Evolutionary conservation across 2,113 vertebrate species (phyloP).

Genomic region (Festucalex cinctus): DNA sequence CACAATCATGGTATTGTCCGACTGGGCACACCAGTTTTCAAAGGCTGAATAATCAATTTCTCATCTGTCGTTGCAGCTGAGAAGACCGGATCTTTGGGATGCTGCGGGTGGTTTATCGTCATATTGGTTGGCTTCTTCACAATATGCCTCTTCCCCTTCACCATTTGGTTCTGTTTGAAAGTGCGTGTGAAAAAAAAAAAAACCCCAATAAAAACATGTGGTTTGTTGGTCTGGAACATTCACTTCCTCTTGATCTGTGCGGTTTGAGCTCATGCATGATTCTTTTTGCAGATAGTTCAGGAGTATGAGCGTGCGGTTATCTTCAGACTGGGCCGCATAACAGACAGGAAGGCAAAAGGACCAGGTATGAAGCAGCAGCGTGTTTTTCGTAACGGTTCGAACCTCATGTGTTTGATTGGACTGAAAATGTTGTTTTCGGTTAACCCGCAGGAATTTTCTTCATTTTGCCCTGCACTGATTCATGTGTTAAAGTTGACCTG

Average conservation of each 20-base stretch:
- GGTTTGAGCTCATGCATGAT: neutral
- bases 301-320: constrained; percentile 88
- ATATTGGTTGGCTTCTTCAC: constrained; percentile 74
- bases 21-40: neutral
- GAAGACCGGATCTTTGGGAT: constrained; percentile 65
- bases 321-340: constrained; percentile 82
- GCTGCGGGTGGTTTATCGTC: constrained; percentile 79
- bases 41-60: neutral
- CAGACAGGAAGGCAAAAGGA: constrained; percentile 80
- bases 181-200: constrained; percentile 55
- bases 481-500: constrained; percentile 91
- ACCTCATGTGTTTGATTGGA: neutral
- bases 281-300: constrained; percentile 76
- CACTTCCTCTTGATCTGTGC: neutral
- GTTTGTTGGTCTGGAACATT: neutral
- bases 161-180: constrained; percentile 85
- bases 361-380: constrained; percentile 72
- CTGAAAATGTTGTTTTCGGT: neutral
- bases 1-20: no score
- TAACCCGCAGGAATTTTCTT: constrained; percentile 86
- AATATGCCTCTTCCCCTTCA: constrained; percentile 76
- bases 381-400: neutral
- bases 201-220: neutral
- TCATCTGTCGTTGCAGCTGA: constrained; percentile 59
- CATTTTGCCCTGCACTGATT: constrained; percentile 90